phyloP scores from a whole-genome alignment of 2,113 vertebrate genomes.

The Peromyscus maniculatus region DNA sequence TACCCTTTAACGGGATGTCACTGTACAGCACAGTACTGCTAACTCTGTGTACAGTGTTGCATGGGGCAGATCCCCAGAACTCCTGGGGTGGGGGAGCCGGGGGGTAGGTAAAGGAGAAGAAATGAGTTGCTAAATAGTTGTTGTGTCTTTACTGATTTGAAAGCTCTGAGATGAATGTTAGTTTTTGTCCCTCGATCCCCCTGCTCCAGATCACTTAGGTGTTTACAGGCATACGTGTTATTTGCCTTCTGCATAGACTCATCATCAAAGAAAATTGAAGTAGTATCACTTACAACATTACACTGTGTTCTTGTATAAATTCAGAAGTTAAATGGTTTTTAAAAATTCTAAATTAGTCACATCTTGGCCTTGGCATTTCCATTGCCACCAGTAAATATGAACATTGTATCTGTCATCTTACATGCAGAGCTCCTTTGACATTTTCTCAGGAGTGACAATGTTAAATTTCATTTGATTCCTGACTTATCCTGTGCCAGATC shows the following conservation, averaged over 20 bases:
- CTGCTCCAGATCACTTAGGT: neutral
- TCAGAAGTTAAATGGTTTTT: constrained; percentile 36
- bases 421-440: neutral
- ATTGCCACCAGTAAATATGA: constrained; percentile 10
- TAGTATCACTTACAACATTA: neutral
- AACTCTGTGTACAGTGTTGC: no score
- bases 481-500: neutral
- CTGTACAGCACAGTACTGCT: neutral
- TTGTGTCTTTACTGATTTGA: neutral
- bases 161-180: neutral
- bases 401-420: neutral
- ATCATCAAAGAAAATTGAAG: neutral
- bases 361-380: neutral
- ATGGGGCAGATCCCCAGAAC: neutral
- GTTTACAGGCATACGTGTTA: neutral
- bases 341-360: neutral
- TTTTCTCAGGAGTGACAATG: constrained; percentile 13
- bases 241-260: neutral
- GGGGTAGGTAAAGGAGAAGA: no score
- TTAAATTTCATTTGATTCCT: neutral
- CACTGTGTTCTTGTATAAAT: neutral
- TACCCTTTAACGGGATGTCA: neutral
- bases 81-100: neutral
- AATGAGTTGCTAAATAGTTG: neutral
- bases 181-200: neutral